Evolutionary conservation across 2,888 invertebrate species (phyloP), one percentile per base, ranked within the genome.

Genomic region (Hypselothyrea guttata): DNA sequence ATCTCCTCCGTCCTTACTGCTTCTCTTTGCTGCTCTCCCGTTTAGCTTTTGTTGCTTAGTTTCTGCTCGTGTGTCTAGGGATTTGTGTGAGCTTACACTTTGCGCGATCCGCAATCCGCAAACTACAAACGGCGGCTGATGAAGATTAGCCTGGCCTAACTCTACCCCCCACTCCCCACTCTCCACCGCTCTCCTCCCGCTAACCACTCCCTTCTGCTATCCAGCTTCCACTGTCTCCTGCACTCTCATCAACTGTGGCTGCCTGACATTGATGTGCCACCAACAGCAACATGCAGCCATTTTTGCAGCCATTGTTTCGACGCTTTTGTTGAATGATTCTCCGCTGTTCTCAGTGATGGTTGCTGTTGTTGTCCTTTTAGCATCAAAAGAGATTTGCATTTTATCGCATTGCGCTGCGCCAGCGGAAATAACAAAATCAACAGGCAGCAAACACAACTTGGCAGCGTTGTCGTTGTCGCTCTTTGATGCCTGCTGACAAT

Each of bases 41-140:
- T 44, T 11, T 18, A n/a, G n/a, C 18, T 18, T 1, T n/a, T 8
- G 11, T 11, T 1, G 18, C 18, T 4, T 15, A 38, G 8, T 15
- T 31, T 33, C 45, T 41, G 61, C 40, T 48, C 44, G 55, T 65
- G 71, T 62, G 71, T 67, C 71, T 73, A 69, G 81, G 84, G 81
- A 82, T 75, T 85, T 79, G 73, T 84, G 79, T 82, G 83, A 75
- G 81, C 71, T 84, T 79, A 82, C 84, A 79, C 79, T 82, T 84
- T 75, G 82, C 57, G 61, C 58, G 47, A 66, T 56, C 59, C 42
- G 40, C 58, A 49, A 66, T 56, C 59, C 42, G 40, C 67, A 51
- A 40, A 77, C 84, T 78, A 78, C 78, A 78, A 86, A 85, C 84
- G 84, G 75, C 86, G 82, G 79, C 84, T 87, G 85, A 87, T 87